Evolutionary conservation across 2,888 invertebrate genomes (phyloP).

Genomic region (Drosophila paracracens): DNA sequence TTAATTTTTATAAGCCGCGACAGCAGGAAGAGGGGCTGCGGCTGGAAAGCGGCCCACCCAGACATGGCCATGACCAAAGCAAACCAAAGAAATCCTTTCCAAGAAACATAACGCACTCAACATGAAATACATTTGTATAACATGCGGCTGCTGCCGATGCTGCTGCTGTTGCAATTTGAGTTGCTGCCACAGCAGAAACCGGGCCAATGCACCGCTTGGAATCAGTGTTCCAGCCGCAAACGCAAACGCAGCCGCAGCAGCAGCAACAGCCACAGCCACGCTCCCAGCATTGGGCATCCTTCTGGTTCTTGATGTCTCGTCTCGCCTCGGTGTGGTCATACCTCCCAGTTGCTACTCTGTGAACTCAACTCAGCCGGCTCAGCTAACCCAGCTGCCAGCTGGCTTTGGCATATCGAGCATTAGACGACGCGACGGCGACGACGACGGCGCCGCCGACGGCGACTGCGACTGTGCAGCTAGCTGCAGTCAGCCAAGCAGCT

Average conservation of each 20-base stretch:
- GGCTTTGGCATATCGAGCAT: conserved; percentile 25
- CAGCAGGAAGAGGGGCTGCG: neutral
- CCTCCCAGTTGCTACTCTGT: conserved; percentile 53
- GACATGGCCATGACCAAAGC: conserved; percentile 76
- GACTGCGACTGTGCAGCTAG: conserved; percentile 55
- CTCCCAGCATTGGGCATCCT: conserved; percentile 45
- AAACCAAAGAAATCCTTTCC: conserved; percentile 76
- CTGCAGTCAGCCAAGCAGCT: conserved; percentile 72
- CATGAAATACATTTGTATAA: conserved; percentile 78
- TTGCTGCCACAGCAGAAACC: conserved; percentile 48
- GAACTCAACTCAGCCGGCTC: conserved; percentile 12
- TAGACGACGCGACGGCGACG: conserved; percentile 27
- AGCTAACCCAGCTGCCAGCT: conserved; percentile 13
- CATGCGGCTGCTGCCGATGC: conserved; percentile 51
- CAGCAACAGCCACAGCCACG: conserved; percentile 12
- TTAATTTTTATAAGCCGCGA: conserved; percentile 37
- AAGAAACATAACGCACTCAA: conserved; percentile 77
- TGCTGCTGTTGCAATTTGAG: conserved; percentile 44
- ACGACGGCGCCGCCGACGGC: neutral
- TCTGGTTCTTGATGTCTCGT: conserved; percentile 24
- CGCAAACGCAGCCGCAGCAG: neutral
- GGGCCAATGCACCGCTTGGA: conserved; percentile 51
- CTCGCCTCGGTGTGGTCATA: conserved; percentile 52
- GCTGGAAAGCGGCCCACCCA: conserved; percentile 28
- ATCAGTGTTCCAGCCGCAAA: conserved; percentile 17